Base-by-base conservation (phyloP, 2,113 vertebrate species). In the Atherinomorus stipes region DNA sequence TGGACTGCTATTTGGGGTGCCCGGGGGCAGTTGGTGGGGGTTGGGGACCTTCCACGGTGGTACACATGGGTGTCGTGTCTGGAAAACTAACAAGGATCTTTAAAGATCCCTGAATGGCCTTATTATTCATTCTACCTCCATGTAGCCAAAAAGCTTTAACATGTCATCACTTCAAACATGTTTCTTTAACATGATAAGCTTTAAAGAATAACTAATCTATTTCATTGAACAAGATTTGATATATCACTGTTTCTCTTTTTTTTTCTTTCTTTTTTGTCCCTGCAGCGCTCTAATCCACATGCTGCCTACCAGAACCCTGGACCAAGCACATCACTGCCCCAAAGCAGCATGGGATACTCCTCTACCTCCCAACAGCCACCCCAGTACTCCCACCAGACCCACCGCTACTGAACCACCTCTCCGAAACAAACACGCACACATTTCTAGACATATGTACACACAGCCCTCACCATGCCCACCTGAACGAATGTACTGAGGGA, bases 321-420 rank as follows among this genome's bases (percentile, higher is more conserved):
- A 97, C 97, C 98, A 96, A 99, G 98, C 96, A 98, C 98, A 93
- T 96, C 98, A 76, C 96, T 99, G 95, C 98, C 98, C 82, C 98
- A 99, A 93, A 99, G 95, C 96, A 99, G 97, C 96, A 98, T 99
- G 96, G 98, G 96, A 81, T 99, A 99, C 92, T 99, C 97, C 95
- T 87, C 98, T 98, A 98, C 97, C 96, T 99, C 98, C 94, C 98
- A 99, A 95, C 98, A 98, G 95, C 97, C 97, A 31, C 97, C 97
- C 80, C 98, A 99, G 95, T 99, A 99, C 96, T 99, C 98, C 9
- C 98, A 99, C 83, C 98, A 98, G 91, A 96, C 96, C 4, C 98
- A 98, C 78, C 97, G 98, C 94, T 99, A 98, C 96, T 99, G 96
- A 98, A 92, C 87, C 76, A n/a, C 37, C 44, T 69, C 67, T 51